These are phyloP conservation scores for Antennarius maculatus DNA, from an alignment of 2,797 vertebrate species.

Conservation along the genomic window DNA sequence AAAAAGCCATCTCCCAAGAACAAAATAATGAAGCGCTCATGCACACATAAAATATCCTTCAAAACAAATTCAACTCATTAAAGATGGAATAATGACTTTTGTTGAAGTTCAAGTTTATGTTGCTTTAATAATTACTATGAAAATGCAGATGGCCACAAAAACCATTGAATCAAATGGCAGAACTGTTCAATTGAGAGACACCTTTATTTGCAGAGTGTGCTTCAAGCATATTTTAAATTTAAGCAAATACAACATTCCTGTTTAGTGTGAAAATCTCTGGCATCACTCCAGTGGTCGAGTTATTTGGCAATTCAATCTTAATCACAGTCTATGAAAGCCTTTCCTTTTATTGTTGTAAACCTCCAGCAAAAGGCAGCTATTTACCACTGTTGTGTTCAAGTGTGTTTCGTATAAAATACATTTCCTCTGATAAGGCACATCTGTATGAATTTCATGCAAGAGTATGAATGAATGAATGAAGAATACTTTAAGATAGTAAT, in stretches of 20 bases:
- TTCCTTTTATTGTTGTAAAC: conserved; percentile 49
- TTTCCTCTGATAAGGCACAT: conserved; percentile 47
- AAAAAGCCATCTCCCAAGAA: conserved; percentile 31
- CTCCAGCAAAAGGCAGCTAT: conserved; percentile 31
- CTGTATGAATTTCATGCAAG: conserved; percentile 55
- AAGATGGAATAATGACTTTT: conserved; percentile 25
- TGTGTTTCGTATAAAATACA: conserved; percentile 47
- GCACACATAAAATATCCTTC: conserved; percentile 11
- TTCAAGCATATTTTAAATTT: too few relatives aligned
- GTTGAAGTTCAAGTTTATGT: conserved; percentile 23
- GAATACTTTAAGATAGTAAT: too few relatives aligned
- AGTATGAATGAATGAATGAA: too few relatives aligned
- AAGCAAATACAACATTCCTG: too few relatives aligned
- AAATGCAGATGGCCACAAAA: conserved; percentile 31
- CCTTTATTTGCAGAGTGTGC: too few relatives aligned
- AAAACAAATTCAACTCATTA: conserved; percentile 28
- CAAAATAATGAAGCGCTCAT: conserved; percentile 40
- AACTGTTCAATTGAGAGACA: neutral
- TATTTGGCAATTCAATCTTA: conserved; percentile 50
- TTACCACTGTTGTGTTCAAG: conserved; percentile 52
- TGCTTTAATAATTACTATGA: conserved; percentile 24
- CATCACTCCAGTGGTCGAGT: neutral
- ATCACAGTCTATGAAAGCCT: conserved; percentile 34
- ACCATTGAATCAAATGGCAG: neutral
- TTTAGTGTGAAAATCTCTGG: neutral